Conservation (phyloP, 53 echinoderm and acorn worm species). For the Patiria pectinifera region DNA sequence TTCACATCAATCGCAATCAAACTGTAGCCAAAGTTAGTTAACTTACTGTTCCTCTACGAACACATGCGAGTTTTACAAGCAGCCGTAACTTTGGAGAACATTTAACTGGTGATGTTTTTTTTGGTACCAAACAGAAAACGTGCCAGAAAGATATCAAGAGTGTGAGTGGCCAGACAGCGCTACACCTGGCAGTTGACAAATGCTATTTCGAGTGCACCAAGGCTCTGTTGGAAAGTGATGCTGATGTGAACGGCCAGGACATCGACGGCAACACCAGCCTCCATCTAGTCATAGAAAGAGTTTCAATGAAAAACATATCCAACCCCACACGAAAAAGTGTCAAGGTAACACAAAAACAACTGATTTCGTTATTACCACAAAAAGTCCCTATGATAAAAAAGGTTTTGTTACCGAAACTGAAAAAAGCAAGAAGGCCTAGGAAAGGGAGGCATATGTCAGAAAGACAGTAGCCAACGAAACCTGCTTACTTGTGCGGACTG, state of each 20-base stretch:
- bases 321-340: no score
- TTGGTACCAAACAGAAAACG: not conserved
- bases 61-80: no score
- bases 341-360: not conserved
- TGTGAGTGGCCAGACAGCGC: constrained; percentile 24
- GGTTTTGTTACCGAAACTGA: no score
- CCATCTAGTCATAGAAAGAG: constrained; percentile 30
- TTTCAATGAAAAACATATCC: not conserved
- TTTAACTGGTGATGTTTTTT: not conserved
- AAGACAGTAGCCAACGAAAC: no score
- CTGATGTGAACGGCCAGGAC: constrained; percentile 65
- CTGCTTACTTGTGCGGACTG: no score
- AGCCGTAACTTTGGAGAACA: no score
- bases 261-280: constrained; percentile 55
- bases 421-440: no score
- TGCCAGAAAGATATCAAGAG: constrained; percentile 26
- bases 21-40: no score
- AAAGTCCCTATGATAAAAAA: no score
- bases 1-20: no score
- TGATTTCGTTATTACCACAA: not conserved
- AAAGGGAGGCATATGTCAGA: no score
- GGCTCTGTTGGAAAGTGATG: constrained; percentile 49
- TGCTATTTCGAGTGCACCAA: constrained; percentile 22
- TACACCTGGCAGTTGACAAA: constrained; percentile 50
- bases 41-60: no score